These are phyloP conservation scores for Gandaritis pyraliata DNA, from an alignment of 2,888 invertebrate genomes.

Conservation along the genomic window DNA sequence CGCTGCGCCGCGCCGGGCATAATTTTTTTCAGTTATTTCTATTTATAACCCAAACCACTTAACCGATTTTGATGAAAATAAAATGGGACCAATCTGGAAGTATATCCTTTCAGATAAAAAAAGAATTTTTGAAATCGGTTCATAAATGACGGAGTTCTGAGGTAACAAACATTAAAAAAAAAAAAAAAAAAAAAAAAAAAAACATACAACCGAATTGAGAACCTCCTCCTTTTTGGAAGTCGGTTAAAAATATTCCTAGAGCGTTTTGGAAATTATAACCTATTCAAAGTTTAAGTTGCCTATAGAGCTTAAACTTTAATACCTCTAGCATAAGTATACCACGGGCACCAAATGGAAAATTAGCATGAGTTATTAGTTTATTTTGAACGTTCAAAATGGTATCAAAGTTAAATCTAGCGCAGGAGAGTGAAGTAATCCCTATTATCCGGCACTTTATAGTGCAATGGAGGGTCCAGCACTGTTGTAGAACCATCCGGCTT, in stretches of 20 bases:
- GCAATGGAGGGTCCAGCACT: slow-evolving; percentile 68
- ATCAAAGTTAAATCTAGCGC: slow-evolving; percentile 67
- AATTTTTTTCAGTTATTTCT: no score
- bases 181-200: no score
- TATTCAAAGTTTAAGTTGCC: slow-evolving; percentile 4
- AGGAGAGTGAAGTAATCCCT: slow-evolving; percentile 73
- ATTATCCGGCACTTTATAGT: slow-evolving; percentile 77
- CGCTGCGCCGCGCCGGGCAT: no score
- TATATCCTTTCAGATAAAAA: no score
- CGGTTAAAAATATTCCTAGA: not conserved
- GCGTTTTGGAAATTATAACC: slow-evolving; percentile 6
- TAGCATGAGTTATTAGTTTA: slow-evolving; percentile 39
- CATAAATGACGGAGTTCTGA: no score
- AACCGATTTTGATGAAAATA: no score
- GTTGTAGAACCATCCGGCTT: slow-evolving; percentile 74
- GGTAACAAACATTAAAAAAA: no score
- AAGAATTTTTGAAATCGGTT: no score
- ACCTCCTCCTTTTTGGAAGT: no score
- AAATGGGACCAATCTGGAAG: no score
- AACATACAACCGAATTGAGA: no score
- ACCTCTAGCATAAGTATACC: slow-evolving; percentile 9
- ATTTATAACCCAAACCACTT: no score
- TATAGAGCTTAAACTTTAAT: slow-evolving; percentile 6
- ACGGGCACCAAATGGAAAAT: slow-evolving; percentile 27
- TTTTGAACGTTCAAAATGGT: slow-evolving; percentile 49